Percentiles rank a stretch among this genome's conserved stretches.
Conservation (phyloP, 2,797 vertebrate genomes). For the Jordanella pulchra region DNA sequence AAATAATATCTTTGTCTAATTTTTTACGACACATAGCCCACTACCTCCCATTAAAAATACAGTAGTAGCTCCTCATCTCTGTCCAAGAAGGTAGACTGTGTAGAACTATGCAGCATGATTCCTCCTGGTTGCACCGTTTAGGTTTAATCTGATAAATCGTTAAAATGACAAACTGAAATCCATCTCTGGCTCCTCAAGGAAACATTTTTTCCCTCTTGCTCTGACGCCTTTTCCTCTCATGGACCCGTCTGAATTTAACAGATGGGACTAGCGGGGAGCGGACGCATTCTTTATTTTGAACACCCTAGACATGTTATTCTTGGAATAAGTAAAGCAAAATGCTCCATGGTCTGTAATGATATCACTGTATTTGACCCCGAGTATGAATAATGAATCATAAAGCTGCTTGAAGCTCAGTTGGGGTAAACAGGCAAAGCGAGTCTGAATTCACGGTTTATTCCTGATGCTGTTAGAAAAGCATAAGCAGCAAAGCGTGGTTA, state of each 20-base stretch:
- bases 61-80: neutral
- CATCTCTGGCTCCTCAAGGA: constrained; percentile 19
- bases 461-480: constrained; percentile 52
- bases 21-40: neutral
- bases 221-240: neutral
- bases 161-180: constrained; percentile 1
- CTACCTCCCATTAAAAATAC: neutral
- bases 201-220: constrained; percentile 24
- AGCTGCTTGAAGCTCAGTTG: neutral
- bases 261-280: constrained; percentile 40
- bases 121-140: neutral
- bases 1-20: neutral
- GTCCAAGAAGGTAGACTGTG: neutral
- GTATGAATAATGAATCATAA: constrained; percentile 8
- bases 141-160: constrained; percentile 8
- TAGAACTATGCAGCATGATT: neutral
- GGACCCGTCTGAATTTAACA: constrained; percentile 46
- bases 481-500: constrained; percentile 23
- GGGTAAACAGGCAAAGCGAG: constrained; percentile 2
- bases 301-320: constrained; percentile 8
- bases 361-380: constrained; percentile 1
- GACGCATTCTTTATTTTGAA: constrained; percentile 22
- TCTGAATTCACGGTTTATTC: constrained; percentile 26
- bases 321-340: constrained; percentile 21
- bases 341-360: constrained; percentile 7